These are phyloP conservation scores for Sclerodermus sp. DNA, from an alignment of 2,888 invertebrate genomes.

Conservation along the genomic window DNA sequence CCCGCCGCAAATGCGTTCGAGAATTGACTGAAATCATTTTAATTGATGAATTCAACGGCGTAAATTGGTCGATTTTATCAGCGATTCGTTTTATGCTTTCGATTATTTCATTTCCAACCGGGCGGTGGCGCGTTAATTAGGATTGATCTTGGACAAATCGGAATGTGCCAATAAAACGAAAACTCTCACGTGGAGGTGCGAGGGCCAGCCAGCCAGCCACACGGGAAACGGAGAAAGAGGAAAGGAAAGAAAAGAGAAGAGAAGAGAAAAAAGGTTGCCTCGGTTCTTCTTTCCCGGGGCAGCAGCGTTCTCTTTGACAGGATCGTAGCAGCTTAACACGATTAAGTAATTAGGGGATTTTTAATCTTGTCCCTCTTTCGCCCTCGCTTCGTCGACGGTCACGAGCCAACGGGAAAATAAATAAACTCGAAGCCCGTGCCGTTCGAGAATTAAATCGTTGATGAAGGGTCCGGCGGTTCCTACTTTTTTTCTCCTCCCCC, in stretches of 20 bases:
- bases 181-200: too few species aligned
- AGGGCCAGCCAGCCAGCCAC: too few species aligned
- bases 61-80: too few species aligned
- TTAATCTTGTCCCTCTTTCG: conserved; percentile 45
- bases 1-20: conserved; percentile 14
- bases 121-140: too few species aligned
- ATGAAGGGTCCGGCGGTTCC: conserved; percentile 36
- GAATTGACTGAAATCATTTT: neutral
- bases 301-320: conserved; percentile 46
- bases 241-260: conserved; percentile 3
- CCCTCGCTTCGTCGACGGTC: conserved; percentile 39
- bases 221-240: conserved; percentile 1
- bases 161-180: too few species aligned
- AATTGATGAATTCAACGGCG: too few species aligned
- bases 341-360: conserved; percentile 55
- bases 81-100: too few species aligned
- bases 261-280: conserved; percentile 1
- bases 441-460: conserved; percentile 52
- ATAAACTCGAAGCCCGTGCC: conserved; percentile 43
- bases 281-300: too few species aligned
- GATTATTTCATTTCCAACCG: too few species aligned
- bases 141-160: too few species aligned
- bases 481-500: conserved; percentile 1
- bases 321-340: conserved; percentile 44
- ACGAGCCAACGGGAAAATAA: conserved; percentile 49